A percentile compares a stretch with the other conserved stretches of the same genome.
Evolutionary conservation across 2,797 vertebrate species (phyloP).

Genomic region (Chiropotes sagulatus): DNA sequence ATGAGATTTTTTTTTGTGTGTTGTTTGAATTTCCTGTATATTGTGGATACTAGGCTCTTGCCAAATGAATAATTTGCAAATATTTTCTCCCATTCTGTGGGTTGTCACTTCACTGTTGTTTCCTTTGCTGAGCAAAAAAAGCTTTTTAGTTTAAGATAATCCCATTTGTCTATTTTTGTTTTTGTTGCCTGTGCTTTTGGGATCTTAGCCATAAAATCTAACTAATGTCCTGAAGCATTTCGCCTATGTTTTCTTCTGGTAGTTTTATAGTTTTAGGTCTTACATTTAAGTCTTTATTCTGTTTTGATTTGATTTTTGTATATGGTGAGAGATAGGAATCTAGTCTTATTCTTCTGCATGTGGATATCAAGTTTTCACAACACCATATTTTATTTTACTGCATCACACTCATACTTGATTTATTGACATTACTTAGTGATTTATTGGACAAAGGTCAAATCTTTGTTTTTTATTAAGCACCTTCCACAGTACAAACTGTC

Average conservation of each 20-base stretch:
- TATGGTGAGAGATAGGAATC: background rate
- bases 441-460: slow-evolving; percentile 76
- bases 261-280: background rate
- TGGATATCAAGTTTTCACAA: background rate
- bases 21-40: background rate
- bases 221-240: background rate
- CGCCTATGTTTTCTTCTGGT: background rate
- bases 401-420: background rate
- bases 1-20: background rate
- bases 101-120: background rate
- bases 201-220: background rate
- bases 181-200: background rate
- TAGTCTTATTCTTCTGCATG: background rate
- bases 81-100: background rate
- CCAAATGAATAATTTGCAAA: background rate
- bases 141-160: background rate
- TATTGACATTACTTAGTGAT: slow-evolving; percentile 18
- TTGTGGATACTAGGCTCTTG: background rate
- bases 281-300: background rate
- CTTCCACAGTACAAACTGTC: slow-evolving; percentile 89
- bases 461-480: slow-evolving; percentile 88
- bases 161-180: background rate
- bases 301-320: background rate
- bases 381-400: background rate
- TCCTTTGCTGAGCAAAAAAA: background rate